Base-by-base conservation (phyloP, 2,113 vertebrate species). In the Miniopterus natalensis region DNA sequence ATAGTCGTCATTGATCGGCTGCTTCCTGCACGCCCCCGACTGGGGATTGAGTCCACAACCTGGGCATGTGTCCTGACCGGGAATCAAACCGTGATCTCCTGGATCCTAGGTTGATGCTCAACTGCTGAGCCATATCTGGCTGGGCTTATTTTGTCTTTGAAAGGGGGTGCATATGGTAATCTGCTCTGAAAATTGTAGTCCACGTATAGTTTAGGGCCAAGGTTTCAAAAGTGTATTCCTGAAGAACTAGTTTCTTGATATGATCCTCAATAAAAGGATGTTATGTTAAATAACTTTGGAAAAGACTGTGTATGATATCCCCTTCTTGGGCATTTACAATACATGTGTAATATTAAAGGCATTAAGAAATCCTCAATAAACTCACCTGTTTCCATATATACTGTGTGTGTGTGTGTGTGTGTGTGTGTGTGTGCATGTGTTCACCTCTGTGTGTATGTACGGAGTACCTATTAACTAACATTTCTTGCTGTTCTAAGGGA, bases 71-170 rank as follows among this genome's bases (percentile, higher is more conserved):
- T 36, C 36, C 36, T 36, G 36, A 36, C 36, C 36, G 36, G 36
- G 36, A 36, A 36, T 36, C 36, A 36, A 36, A 36, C 36, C 36
- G 36, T 36, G 36, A 36, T 36, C 36, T 36, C 36, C 36, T 36
- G 36, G 36, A 36, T 36, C 36, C 36, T 36, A 36, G 36, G 36
- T 36, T 36, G 36, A 36, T 36, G 36, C 36, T 36, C 36, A 36
- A 36, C 36, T 36, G 36, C 36, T 36, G 36, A 36, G 36, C 36
- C 36, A 36, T 36, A 2, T 36, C 36, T 36, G 36, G 36, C 36
- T 36, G 36, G 36, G 36, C 36, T 36, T 36, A 78, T 96, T 92
- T 97, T 96, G 18, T 95, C 49, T 92, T 93, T 90, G 84, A 92
- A 95, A 87, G 59, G n/a, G 17, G 13, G 1, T 94, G 8, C 74